Conservation (phyloP, 1,140 invertebrate species). For the Lethrus apterus region DNA sequence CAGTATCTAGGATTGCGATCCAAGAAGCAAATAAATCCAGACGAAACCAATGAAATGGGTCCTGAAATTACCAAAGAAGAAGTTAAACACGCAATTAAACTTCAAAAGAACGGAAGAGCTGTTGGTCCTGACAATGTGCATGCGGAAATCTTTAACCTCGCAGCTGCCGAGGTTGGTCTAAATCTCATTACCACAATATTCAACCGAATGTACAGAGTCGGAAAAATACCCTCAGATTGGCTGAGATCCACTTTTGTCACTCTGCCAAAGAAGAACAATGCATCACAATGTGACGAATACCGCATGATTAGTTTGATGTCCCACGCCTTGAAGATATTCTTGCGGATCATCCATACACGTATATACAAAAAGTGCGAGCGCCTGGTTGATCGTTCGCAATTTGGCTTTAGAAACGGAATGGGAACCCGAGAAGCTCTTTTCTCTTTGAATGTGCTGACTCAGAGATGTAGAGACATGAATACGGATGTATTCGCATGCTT, state of each 20-base stretch:
- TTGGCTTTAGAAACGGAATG: slow-evolving; percentile 24
- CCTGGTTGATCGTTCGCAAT: slow-evolving; percentile 14
- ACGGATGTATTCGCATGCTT: slow-evolving; percentile 21
- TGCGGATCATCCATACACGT: slow-evolving; percentile 25
- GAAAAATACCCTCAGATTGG: slow-evolving; percentile 23
- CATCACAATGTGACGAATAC: slow-evolving; percentile 22
- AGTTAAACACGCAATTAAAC: no score
- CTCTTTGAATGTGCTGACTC: slow-evolving; percentile 18
- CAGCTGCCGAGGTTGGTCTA: no score
- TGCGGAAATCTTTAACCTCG: no score
- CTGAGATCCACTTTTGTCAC: slow-evolving; percentile 21
- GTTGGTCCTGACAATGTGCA: no score
- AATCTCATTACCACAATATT: no score
- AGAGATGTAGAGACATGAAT: slow-evolving; percentile 22
- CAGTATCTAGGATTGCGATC: no score
- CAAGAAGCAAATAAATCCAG: no score
- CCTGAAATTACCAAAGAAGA: no score
- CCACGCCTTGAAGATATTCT: slow-evolving; percentile 24
- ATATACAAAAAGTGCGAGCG: slow-evolving; percentile 23
- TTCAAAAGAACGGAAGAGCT: no score
- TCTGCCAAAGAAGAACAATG: slow-evolving; percentile 22
- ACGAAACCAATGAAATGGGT: no score
- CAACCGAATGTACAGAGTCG: slow-evolving; percentile 22
- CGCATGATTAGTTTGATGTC: slow-evolving; percentile 24
- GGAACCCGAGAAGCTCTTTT: slow-evolving; percentile 27